Evolutionary conservation across 2,888 invertebrate genomes (phyloP), one percentile per base, ranked within the genome.

Genomic region (Xylota segnis): DNA sequence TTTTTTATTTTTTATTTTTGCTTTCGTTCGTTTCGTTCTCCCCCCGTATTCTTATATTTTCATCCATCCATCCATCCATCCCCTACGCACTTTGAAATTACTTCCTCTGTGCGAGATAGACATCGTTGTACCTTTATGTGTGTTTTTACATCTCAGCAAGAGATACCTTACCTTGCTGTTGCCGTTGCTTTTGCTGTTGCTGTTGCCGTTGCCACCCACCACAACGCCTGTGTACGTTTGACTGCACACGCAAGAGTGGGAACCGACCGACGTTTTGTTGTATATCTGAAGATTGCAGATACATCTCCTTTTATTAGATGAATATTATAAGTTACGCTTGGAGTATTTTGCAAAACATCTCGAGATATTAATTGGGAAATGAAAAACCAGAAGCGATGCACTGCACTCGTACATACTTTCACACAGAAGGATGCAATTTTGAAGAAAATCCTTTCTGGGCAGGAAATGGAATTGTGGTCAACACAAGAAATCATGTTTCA

Each of bases 81-180:
- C 76, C 65, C 40, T 56, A 77, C 77, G 82, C 75, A 75, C 82
- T 70, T 70, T 23, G 40, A 14, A 70, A 75, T 82, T 70, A 50
- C 70, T 82, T 82, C 70, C 63, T 76, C 47, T 70, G 40, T 58
- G 32, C 29, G 16, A 50, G 63, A 70, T 75, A 66, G 66, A 58
- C 63, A 77, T 77, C 71, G 34, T 3, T 59, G 47, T 82, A 66
- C 34, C 65, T 72, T 65, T 65, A 47, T 76, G 63, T 76, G 63
- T 27, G 56, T 76, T 76, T 75, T 68, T 77, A 66, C 66, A 63
- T 47, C 54, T 16, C 16, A 59, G 32, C 68, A 47, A 56, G 27
- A 47, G 27, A 47, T 65, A 74, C 76, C 45, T 37, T 27, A 18
- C 9, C 75, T 9, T 34, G 2, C 32, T 10, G n/a, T 37, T 37